Conservation (phyloP, 23 tunicate genomes). For the Styela plicata region DNA sequence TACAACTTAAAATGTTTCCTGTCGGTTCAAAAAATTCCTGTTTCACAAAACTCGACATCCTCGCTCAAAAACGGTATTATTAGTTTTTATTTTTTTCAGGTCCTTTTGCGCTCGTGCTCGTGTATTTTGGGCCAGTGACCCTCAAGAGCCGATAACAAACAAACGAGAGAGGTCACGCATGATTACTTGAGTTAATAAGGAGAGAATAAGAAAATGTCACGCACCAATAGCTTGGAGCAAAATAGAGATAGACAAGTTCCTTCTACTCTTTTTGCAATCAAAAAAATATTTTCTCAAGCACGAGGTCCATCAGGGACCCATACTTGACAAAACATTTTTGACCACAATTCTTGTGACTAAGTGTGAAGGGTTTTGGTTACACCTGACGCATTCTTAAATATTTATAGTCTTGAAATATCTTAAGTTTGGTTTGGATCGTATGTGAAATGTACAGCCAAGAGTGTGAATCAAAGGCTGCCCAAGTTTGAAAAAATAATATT, state of each 20-base stretch:
- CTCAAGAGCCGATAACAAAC: neutral
- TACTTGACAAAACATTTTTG: neutral
- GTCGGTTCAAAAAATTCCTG: neutral
- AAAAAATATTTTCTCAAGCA: neutral
- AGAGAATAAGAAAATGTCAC: neutral
- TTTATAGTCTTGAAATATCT: no score
- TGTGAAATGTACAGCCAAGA: no score
- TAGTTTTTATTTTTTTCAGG: neutral
- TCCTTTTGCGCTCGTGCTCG: neutral
- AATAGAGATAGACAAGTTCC: neutral
- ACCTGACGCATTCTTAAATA: no score
- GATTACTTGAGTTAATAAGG: neutral
- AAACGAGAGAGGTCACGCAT: neutral
- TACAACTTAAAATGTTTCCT: neutral
- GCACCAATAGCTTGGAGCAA: neutral
- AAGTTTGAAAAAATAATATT: no score
- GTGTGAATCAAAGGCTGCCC: no score
- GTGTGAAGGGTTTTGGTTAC: no score
- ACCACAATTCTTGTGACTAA: no score
- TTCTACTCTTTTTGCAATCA: neutral
- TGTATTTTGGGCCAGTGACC: neutral
- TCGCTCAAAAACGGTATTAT: neutral
- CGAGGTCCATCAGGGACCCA: neutral
- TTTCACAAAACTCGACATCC: neutral
- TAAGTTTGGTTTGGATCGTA: no score